Evolutionary conservation across 35 echinoderm and acorn worm species (phyloP).

Genomic region (Apostichopus parvimensis): DNA sequence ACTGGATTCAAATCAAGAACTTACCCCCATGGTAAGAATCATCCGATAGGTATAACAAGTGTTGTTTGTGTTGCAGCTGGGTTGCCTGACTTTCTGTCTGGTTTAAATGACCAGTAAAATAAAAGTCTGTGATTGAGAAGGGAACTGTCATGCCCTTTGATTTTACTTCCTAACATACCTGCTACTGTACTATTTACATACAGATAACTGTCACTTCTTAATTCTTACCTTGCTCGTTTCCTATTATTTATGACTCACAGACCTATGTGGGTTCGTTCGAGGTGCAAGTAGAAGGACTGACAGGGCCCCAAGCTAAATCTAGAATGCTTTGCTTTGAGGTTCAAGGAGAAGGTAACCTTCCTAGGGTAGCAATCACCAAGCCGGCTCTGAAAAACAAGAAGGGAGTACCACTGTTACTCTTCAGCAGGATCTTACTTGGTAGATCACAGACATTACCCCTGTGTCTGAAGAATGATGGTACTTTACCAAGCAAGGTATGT

Average conservation of each 20-base stretch:
- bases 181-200: too few relatives aligned
- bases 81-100: too few relatives aligned
- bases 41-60: too few relatives aligned
- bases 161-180: too few relatives aligned
- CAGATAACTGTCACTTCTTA: too few relatives aligned
- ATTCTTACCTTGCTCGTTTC: background rate
- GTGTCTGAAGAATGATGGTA: constrained; percentile 91
- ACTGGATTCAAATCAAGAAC: too few relatives aligned
- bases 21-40: too few relatives aligned
- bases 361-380: constrained; percentile 83
- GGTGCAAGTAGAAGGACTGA: constrained; percentile 81
- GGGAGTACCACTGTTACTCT: constrained; percentile 82
- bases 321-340: constrained; percentile 93
- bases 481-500: constrained; percentile 93
- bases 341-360: constrained; percentile 97
- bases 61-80: too few relatives aligned
- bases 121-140: too few relatives aligned
- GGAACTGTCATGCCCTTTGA: too few relatives aligned
- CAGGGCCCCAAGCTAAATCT: constrained; percentile 78
- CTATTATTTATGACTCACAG: constrained; percentile 35
- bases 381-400: constrained; percentile 96
- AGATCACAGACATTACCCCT: constrained; percentile 85
- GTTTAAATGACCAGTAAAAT: too few relatives aligned
- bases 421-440: constrained; percentile 72
- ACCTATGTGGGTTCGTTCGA: constrained; percentile 92